Evolutionary conservation across 2,797 vertebrate species (phyloP).

Genomic region (Sebastes trivittatus): DNA sequence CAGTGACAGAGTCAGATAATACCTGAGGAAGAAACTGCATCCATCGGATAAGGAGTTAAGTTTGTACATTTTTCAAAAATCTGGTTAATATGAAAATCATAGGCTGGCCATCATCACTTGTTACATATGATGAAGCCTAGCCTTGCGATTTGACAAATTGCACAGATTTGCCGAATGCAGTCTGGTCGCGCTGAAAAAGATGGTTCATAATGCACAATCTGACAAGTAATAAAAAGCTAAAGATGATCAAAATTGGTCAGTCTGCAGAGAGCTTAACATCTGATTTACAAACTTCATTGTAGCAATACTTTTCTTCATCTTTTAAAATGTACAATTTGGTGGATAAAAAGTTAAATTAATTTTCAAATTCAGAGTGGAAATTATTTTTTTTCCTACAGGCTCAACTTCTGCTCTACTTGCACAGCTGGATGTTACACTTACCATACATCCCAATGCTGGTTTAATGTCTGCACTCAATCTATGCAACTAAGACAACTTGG

Average conservation of each 20-base stretch:
- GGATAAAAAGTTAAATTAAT: background rate
- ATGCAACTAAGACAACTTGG: constrained; percentile 43
- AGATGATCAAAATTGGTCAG: constrained; percentile 49
- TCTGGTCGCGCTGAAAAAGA: constrained; percentile 8
- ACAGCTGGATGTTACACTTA: constrained; percentile 40
- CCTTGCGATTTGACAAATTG: constrained; percentile 3
- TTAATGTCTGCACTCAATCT: constrained; percentile 31
- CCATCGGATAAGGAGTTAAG: background rate
- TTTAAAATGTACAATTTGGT: constrained; percentile 42
- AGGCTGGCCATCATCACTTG: background rate
- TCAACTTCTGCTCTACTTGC: constrained; percentile 31
- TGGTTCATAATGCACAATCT: background rate
- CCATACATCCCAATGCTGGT: constrained; percentile 31
- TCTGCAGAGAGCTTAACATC: constrained; percentile 31
- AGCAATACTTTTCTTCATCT: constrained; percentile 10
- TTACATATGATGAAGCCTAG: background rate
- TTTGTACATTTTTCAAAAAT: background rate
- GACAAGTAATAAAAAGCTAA: constrained; percentile 14
- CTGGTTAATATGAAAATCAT: background rate
- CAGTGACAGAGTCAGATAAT: background rate
- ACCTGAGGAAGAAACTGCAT: background rate
- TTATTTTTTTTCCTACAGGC: background rate
- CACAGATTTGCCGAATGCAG: constrained; percentile 12
- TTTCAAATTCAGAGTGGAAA: constrained; percentile 27
- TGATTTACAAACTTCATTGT: background rate